Base-by-base conservation (phyloP, 2,113 vertebrate genomes). In the Bubo bubo region DNA sequence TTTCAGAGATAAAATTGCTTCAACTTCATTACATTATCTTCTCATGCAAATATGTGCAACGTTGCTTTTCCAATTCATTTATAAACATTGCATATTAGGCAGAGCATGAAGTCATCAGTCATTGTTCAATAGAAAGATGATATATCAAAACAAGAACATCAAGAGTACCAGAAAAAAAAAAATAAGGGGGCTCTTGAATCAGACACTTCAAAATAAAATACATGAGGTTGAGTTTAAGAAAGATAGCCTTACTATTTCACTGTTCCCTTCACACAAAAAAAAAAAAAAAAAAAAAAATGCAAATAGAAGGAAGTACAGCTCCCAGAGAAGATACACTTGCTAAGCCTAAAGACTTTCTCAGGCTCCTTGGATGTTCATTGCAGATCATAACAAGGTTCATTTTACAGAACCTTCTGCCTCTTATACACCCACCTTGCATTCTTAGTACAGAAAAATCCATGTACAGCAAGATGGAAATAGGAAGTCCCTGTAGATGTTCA, bases 41-140 rank as follows among this genome's bases (percentile, higher is more conserved):
- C 73, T 95, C 91, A 92, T 84, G 68, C 60, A 89, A 93, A 88
- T 94, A 67, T 2, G 4, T 79, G 55, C 59, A 89, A 86, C 1
- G 2, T 58, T 81, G 43, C 83, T 91, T 91, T 89, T 91, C 71
- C 91, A 86, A 95, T 83, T 84, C 53, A 86, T 91, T 95, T 96
- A 92, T 89, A 96, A 95, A 95, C 74, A 90, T 43, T 79, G 71
- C 39, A 58, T 86, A 83, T 74, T 83, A 91, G 45, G 43, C 34
- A 94, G 63, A 77, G 39, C 71, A 63, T 94, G 67, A 94, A 91
- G 79, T 86, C 89, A 91, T 91, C 84, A 89, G 70, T 94, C 93
- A 95, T 70, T 93, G 90, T 83, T 86, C 89, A 92, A 91, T 26
- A 90, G 37, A 75, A 95, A 88, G 75, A 86, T 53, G 20, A 91